Base-by-base conservation (phyloP, 2,888 invertebrate species). In the Athalia circularis region DNA sequence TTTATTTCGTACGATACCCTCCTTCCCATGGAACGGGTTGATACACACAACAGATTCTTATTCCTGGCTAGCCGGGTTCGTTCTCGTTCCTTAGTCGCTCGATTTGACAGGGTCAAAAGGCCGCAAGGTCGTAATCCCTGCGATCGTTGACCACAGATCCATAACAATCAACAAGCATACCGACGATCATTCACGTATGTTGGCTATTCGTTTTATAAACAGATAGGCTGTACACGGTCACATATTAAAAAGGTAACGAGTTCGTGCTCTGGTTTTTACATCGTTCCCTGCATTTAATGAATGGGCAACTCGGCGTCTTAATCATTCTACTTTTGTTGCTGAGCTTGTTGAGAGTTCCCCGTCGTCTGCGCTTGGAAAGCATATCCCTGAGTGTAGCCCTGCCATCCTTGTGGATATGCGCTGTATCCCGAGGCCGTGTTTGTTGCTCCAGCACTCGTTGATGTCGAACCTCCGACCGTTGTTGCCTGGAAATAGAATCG, bases 391-490 rank as follows among this genome's bases (percentile, higher is more conserved):
- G 82, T 80, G 79, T 85, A 86, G 68, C 82, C 85, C 79, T 85
- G 85, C 85, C 87, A 86, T 62, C 81, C 83, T 80, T 81, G 79
- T 62, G 83, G 81, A 78, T 85, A 85, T 82, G 72, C 85, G 80
- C 85, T 29, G 29, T 29, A 29, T 29, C 29, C 86, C 70, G 83
- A 79, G 64, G 80, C 82, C 77, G 84, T 83, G 79, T 83, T 82
- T 54, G 82, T 80, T 79, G 84, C 78, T 7, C 83, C 83, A 78
- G 80, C 79, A 67, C 82, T 81, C 50, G 85, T 79, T 50, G 75
- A 11, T 77, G 79, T 82, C 76, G 83, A 78, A 80, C 79, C 81
- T 77, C 83, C 84, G 68, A 82, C 82, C 76, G 83, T 84, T 79
- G 79, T 82, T 79, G 79, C 82, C 87, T 87, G 82, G 9, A 82